Base-by-base conservation (phyloP, 2,113 vertebrate species). In the Petrocephalus microphthalmus region DNA sequence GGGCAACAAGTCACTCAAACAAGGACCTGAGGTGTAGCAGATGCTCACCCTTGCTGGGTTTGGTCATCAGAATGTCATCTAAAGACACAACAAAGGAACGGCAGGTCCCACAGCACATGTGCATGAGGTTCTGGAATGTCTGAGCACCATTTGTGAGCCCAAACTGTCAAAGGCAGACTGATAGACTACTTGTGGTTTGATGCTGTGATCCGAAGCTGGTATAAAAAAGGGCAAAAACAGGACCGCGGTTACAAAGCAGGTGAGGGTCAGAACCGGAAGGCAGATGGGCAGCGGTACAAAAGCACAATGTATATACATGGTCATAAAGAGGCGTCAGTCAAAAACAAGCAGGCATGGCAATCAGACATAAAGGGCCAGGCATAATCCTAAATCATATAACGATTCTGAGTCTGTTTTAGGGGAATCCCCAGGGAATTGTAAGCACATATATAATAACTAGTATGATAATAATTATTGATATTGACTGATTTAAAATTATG, bases 81-180 rank as follows among this genome's bases (percentile, higher is more conserved):
- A 67, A 67, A 67, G 11, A 29, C 25, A 10, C 60, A 29, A 67
- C 42, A 29, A 10, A 67, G n/a, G 10, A 67, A 29, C 4, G n/a
- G 60, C 57, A 29, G 60, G 25, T 67, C 25, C 60, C 60, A 67
- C 60, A 67, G 60, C n/a, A 67, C n/a, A 29, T 67, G 60, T 10
- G 10, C 25, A 29, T 29, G 60, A 13, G 11, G 10, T 1, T n/a
- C 60, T 29, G 60, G n/a, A 29, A 29, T 29, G 60, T 7, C 47
- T 2, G 60, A 29, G 60, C 60, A 67, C 3, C 60, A 11, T 67
- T 25, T 67, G 60, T 67, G 60, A 67, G 25, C 25, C 25, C 10
- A 67, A 67, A 67, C n/a, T 67, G 60, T 67, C 60, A 67, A 67
- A 67, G 60, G 60, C 60, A 67, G 60, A 67, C 60, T 67, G 60